Evolutionary conservation across 2,888 invertebrate genomes (phyloP), one percentile per base, ranked within the genome.

Genomic region (Busseola fusca): DNA sequence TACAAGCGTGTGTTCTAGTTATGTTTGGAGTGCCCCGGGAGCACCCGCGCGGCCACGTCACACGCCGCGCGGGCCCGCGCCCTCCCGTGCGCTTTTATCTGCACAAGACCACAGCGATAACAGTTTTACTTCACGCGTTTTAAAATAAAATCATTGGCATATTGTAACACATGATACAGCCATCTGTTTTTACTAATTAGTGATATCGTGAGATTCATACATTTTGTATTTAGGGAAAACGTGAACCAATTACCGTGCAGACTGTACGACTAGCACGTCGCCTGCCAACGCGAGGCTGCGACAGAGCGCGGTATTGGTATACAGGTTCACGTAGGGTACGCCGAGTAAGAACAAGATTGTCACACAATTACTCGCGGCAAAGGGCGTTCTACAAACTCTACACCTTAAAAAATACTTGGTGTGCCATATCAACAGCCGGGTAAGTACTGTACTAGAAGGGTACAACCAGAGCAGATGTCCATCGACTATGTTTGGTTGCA

Each of bases 111-210:
- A 34, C 21, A 21, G n/a, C 27, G 72, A 75, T 72, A 58, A 75
- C 74, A 56, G 25, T 64, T 64, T 37, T 42, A 57, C 9, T 57
- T 42, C 12, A 40, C 18, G 5, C 27, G 27, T 40, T 68, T 67
- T n/a, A 45, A 72, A 67, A 14, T 52, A 18, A 48, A 72, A 40
- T 73, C n/a, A 58, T 59, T 52, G 68, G 14, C n/a, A 27, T 57
- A 48, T 34, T 25, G 25, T 59, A 30, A 68, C n/a, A 25, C 5
- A 42, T 34, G 21, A 6, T 12, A 56, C 34, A 34, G 12, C 18
- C 7, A 52, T 45, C 7, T 37, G 27, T 70, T 18, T 37, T 37
- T 37, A 34, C 48, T 40, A 30, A 69, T 45, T 21, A 48, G 50
- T 21, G 16, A 12, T 45, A 45, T 27, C n/a, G n/a, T 40, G 18